Evolutionary conservation across 2,113 vertebrate species (phyloP).

Genomic region (Laterallus jamaicensis): DNA sequence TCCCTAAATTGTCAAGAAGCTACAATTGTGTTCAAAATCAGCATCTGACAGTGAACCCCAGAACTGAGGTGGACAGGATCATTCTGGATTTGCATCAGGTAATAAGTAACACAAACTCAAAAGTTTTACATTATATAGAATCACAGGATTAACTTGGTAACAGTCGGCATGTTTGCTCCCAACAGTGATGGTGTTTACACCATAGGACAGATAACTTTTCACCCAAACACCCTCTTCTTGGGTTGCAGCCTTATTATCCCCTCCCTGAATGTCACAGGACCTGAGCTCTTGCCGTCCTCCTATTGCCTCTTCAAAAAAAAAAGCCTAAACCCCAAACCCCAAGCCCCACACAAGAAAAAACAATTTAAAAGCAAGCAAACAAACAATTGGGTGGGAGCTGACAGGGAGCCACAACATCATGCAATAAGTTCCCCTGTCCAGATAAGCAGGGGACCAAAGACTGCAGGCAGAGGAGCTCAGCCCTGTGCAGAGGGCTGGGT

Average conservation of each 20-base stretch:
- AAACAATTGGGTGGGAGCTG: fast-evolving
- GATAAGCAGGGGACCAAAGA: not conserved
- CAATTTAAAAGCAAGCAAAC: not conserved
- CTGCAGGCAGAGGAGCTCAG: not conserved
- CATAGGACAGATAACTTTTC: not conserved
- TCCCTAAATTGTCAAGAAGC: not conserved
- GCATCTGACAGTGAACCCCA: not conserved
- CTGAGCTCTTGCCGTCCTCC: not conserved
- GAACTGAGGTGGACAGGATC: not conserved
- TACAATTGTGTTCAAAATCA: not conserved
- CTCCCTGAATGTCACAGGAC: not conserved
- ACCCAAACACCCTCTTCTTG: not conserved
- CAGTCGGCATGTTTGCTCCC: not conserved
- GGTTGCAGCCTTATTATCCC: not conserved
- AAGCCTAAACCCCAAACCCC: no score
- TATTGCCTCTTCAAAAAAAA: not conserved
- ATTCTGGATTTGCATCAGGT: not conserved
- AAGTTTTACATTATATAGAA: not conserved
- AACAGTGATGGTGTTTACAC: not conserved
- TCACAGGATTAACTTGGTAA: not conserved
- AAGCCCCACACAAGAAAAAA: no score
- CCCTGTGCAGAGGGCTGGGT: not conserved
- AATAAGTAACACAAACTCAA: not conserved
- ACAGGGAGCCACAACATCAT: not conserved
- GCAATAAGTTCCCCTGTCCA: not conserved